Evolutionary conservation across 2,888 invertebrate genomes (phyloP).

Genomic region (Rhagonycha fulva): DNA sequence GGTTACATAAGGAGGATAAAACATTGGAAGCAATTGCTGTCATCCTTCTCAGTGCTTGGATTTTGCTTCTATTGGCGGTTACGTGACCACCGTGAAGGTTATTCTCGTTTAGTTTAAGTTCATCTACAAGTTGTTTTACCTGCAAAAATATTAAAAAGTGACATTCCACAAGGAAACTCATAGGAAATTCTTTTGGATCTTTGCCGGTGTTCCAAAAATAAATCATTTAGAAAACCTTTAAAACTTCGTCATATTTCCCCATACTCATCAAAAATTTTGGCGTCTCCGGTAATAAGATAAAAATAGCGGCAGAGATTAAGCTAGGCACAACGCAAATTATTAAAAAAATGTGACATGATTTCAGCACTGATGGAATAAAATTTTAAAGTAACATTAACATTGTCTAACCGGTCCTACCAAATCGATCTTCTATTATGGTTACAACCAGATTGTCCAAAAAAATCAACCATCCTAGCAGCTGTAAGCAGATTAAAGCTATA

Average conservation of each 20-base stretch:
- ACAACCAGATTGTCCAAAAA: slow-evolving; percentile 66
- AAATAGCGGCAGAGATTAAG: slow-evolving; percentile 64
- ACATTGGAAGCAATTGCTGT: slow-evolving; percentile 67
- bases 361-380: slow-evolving; percentile 55
- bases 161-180: slow-evolving; percentile 52
- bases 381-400: neutral
- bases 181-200: slow-evolving; percentile 66
- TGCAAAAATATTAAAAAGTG: slow-evolving; percentile 26
- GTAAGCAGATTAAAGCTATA: slow-evolving; percentile 65
- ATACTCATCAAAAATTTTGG: slow-evolving; percentile 78
- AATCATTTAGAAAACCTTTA: slow-evolving; percentile 65
- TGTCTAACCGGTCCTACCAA: slow-evolving; percentile 5
- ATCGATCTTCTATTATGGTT: neutral
- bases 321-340: slow-evolving; percentile 67
- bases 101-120: slow-evolving; percentile 45
- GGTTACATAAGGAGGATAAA: slow-evolving; percentile 63
- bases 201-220: slow-evolving; percentile 69
- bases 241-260: slow-evolving; percentile 67
- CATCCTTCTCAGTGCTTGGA: slow-evolving; percentile 63
- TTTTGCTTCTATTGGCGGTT: slow-evolving; percentile 42
- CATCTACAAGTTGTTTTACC: slow-evolving; percentile 52
- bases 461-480: slow-evolving; percentile 72
- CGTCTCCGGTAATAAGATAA: slow-evolving; percentile 72
- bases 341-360: slow-evolving; percentile 67
- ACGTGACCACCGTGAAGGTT: slow-evolving; percentile 51